phyloP scores from a whole-genome alignment of 2,797 vertebrate species.

The Pelochelys cantorii region DNA sequence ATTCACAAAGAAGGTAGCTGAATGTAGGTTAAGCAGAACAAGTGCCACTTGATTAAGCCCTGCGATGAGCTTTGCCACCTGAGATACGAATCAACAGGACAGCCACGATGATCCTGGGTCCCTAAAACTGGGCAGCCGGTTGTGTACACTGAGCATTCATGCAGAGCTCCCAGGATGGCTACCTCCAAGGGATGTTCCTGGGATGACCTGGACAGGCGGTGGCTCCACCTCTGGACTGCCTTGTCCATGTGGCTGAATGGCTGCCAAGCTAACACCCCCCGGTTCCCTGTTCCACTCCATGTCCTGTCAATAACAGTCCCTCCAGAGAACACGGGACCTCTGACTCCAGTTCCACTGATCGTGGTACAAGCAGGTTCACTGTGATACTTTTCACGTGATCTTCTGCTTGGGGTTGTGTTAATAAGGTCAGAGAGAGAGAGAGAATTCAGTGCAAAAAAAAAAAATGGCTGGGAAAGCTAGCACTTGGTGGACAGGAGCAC shows the following conservation, averaged over 20 bases:
- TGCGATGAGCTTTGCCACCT: no score
- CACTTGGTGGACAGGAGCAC: background rate
- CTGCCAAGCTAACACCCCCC: background rate
- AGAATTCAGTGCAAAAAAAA: no score
- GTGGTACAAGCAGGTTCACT: background rate
- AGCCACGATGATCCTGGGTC: no score
- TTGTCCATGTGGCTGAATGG: background rate
- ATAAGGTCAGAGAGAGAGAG: background rate
- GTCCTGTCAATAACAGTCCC: background rate
- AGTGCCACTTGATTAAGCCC: no score
- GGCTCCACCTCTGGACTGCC: background rate
- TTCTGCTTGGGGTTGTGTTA: background rate
- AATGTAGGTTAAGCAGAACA: no score
- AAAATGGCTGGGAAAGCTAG: background rate
- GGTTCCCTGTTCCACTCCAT: background rate
- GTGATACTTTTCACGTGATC: background rate
- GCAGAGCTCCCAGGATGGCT: no score
- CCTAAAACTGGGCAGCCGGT: no score
- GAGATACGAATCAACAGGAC: no score
- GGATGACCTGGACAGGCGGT: no score
- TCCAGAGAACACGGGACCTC: background rate
- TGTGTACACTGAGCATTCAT: no score
- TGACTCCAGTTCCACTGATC: background rate
- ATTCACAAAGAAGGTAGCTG: no score
- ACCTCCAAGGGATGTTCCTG: no score